Base-by-base conservation (phyloP, 2,888 invertebrate genomes). In the Noctua janthina region DNA sequence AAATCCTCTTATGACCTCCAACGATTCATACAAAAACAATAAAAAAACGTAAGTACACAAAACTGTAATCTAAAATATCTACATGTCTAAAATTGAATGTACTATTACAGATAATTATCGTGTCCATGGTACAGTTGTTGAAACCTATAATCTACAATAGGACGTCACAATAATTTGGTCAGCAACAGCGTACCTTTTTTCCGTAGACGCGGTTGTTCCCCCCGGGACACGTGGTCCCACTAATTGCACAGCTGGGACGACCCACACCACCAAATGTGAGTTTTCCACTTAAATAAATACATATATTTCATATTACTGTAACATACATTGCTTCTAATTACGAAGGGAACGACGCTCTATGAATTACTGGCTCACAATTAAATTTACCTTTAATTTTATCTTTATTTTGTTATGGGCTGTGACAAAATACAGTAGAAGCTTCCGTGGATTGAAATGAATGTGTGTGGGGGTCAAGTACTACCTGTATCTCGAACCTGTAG, bases 221-320 rank as follows among this genome's bases (percentile, higher is more conserved):
- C 96, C 75, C 92, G 92, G 92, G 93, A 95, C 96, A 96, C 96
- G 96, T 95, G 94, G 94, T 94, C 93, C 90, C 93, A 94, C 95
- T 97, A 97, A 97, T 97, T 96, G 94, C 96, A 95, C 96, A 97
- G 96, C 96, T 97, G 96, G 94, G 95, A 94, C 95, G 92, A 92
- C 93, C 93, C 91, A 88, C 90, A 90, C 91, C 90, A 92, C 93
- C 92, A 91, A 94, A 94, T 91, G 91, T 92, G 93, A 94, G 94
- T 94, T 94, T 94, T 94, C 94, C 94, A 95, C 94, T 95, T 93
- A 92, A 94, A 95, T 92, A 93, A 94, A 94, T 94, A 93, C 91
- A 87, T 90, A 87, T 88, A 86, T 86, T 87, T 84, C 83, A 85
- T 90, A 89, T 78, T 78, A 74, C 83, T 86, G 81, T 82, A 83